phyloP scores from a whole-genome alignment of 2,113 vertebrate genomes.

The Anhinga rufa region DNA sequence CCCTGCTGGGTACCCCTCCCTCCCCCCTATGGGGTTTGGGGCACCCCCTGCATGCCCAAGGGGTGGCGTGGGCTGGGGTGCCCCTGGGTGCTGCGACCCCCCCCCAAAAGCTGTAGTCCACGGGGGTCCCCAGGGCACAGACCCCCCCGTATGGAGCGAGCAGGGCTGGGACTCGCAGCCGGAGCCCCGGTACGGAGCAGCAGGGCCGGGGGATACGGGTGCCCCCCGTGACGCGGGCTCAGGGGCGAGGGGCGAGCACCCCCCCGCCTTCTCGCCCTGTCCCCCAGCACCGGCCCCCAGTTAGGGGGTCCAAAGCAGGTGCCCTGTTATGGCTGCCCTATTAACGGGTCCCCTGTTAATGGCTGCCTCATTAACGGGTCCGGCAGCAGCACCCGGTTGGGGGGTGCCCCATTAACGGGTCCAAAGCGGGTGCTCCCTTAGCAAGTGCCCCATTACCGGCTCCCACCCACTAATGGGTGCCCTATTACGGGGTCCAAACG shows the following conservation, averaged over 20 bases:
- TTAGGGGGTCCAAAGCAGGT: too few relatives aligned
- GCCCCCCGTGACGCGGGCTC: too few relatives aligned
- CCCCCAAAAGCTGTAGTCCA: background rate
- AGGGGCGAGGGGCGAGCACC: background rate
- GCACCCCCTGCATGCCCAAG: background rate
- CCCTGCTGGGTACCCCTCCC: background rate
- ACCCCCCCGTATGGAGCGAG: background rate
- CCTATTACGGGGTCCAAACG: background rate
- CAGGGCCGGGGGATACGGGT: background rate
- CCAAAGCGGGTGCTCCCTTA: background rate
- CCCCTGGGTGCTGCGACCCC: accelerated
- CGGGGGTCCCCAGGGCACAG: background rate
- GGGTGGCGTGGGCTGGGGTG: background rate
- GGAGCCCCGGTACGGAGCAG: background rate
- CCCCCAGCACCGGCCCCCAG: background rate
- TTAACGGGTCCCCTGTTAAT: background rate
- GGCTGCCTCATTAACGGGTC: background rate
- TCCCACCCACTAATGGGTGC: background rate
- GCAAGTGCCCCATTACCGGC: background rate
- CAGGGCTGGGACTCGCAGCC: background rate
- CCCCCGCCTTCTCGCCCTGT: background rate
- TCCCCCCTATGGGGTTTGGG: background rate
- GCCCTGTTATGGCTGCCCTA: background rate
- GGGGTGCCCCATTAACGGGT: background rate
- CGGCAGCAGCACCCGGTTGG: background rate